These are phyloP conservation scores for Pristionchus arcanus DNA, from an alignment of 2,888 invertebrate genomes.

Conservation along the genomic window DNA sequence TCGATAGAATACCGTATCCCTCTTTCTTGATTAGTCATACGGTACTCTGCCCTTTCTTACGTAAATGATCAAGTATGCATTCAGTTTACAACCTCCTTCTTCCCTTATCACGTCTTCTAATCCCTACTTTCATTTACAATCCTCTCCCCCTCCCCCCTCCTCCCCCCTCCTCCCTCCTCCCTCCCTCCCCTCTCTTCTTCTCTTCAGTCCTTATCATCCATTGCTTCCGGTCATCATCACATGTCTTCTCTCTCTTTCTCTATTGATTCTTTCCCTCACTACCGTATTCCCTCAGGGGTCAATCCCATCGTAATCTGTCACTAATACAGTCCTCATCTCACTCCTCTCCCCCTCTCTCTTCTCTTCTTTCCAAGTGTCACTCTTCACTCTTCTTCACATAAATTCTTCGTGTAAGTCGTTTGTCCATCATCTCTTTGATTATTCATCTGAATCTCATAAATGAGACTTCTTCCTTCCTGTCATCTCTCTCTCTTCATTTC, in stretches of 20 bases:
- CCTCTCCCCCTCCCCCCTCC: neutral
- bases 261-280: neutral
- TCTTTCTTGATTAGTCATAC: neutral
- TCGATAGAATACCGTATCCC: neutral
- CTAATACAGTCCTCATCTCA: neutral
- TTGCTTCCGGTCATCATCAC: slow-evolving; percentile 2
- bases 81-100: slow-evolving; percentile 42
- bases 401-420: slow-evolving; percentile 5
- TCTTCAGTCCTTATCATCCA: slow-evolving; percentile 35
- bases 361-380: neutral
- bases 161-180: neutral
- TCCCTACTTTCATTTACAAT: slow-evolving; percentile 42
- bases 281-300: neutral
- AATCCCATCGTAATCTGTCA: neutral
- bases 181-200: neutral
- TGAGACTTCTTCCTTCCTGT: slow-evolving; percentile 33
- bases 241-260: slow-evolving; percentile 15
- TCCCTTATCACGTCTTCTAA: slow-evolving; percentile 44
- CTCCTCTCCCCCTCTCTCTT: neutral
- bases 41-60: neutral
- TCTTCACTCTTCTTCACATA: neutral
- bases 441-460: slow-evolving; percentile 39
- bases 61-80: neutral
- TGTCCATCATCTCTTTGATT: slow-evolving; percentile 41
- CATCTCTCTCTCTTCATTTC: slow-evolving; percentile 6